Base-by-base conservation (phyloP, 2,113 vertebrate genomes). In the Protobothrops mucrosquamatus region DNA sequence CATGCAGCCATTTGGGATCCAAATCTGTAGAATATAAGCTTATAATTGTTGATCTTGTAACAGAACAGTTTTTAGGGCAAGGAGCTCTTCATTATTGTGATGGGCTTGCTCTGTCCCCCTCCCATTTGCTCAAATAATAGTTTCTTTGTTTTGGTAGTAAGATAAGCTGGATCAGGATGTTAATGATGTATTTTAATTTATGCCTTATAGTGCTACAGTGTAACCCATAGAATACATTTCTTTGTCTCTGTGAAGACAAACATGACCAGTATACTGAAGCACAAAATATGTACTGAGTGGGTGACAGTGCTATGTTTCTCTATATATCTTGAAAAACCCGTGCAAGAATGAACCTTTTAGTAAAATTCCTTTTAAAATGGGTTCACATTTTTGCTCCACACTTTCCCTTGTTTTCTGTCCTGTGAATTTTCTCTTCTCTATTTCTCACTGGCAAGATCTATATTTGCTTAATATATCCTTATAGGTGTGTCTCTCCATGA, bases 1-100 rank as follows among this genome's bases (percentile, higher is more conserved):
- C 98, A 99, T 97, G 97, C 97, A 96, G 98, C 97, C 95, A 96
- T 98, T 97, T 81, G 91, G 96, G 96, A 95, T 96, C 95, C 94
- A 57, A 88, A 97, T 94, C 97, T 96, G 97, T 90, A 92, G 96
- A 96, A 96, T 97, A 95, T 97, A 96, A 98, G 96, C 97, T 95
- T 3, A 51, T 96, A 94, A 97, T 97, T 98, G 97, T 98, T 97
- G 93, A 88, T 96, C 94, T 93, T 85, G 86, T 93, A 93, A 95
- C 94, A 92, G 96, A n/a, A 2, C 92, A 85, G 95, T 95, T 96
- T 95, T 97, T 95, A 96, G 85, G 96, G 97, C 97, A 96, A 97
- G 97, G 97, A 97, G 95, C 96, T 97, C 97, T 96, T 95, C 96
- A 96, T 97, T 97, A 97, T 97, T 92, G 95, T 95, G 92, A 89